These are phyloP conservation scores for Brachypodius melanocephalos DNA, from an alignment of 2,113 vertebrate species.

Conservation along the genomic window DNA sequence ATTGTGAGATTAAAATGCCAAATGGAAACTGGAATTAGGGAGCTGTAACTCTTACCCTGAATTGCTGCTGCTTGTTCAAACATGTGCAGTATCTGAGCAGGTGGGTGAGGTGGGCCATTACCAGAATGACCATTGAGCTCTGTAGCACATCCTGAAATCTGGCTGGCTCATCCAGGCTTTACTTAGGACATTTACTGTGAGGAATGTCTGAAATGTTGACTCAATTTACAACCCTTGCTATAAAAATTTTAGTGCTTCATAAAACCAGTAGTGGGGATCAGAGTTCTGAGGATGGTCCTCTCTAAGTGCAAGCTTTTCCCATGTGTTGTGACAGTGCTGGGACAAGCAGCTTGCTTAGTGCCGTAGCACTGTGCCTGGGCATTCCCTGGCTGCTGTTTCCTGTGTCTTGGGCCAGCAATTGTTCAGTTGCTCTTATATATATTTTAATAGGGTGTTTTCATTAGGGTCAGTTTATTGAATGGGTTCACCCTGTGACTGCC, in stretches of 20 bases:
- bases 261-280: not conserved
- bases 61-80: not conserved
- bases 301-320: not conserved
- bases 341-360: not conserved
- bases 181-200: not conserved
- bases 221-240: not conserved
- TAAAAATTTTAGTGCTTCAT: not conserved
- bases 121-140: not conserved
- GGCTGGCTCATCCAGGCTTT: not conserved
- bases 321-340: rapidly evolving
- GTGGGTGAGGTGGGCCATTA: not conserved
- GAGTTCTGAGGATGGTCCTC: not conserved
- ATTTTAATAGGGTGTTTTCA: not conserved
- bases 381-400: not conserved
- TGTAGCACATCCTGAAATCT: not conserved
- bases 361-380: not conserved
- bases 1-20: not conserved
- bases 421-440: not conserved
- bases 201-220: not conserved
- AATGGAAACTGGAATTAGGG: not conserved
- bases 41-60: rapidly evolving
- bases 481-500: not conserved
- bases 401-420: not conserved
- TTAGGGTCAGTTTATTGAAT: not conserved
- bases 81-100: rapidly evolving